Conservation (phyloP, 2,113 vertebrate species). For the Clarias magur region DNA sequence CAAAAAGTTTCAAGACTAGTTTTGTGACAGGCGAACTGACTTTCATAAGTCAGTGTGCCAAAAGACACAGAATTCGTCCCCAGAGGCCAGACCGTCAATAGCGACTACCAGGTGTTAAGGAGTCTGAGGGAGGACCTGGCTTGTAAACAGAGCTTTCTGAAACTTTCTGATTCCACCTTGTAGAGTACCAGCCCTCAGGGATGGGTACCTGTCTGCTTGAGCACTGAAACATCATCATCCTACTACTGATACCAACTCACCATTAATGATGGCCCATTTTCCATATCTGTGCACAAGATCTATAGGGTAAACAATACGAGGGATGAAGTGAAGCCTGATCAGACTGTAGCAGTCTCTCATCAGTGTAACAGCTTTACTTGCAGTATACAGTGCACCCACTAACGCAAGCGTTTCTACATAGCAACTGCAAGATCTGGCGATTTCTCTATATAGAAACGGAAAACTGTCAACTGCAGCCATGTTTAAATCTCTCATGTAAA, state of each 20-base stretch:
- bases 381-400: slow-evolving; percentile 85
- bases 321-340: slow-evolving; percentile 83
- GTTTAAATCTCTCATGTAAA: not conserved
- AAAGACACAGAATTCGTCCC: too few species aligned
- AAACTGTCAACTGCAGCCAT: slow-evolving; percentile 98
- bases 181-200: not conserved
- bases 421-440: slow-evolving; percentile 81
- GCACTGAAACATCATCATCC: not conserved
- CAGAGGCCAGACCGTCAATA: too few species aligned
- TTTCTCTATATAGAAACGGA: slow-evolving; percentile 83
- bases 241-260: slow-evolving; percentile 71
- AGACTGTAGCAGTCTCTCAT: slow-evolving; percentile 76
- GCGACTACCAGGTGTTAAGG: too few species aligned
- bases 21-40: too few species aligned
- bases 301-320: slow-evolving; percentile 69
- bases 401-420: slow-evolving; percentile 86
- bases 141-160: too few species aligned
- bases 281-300: slow-evolving; percentile 83
- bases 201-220: not conserved
- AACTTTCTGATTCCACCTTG: too few species aligned
- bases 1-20: too few species aligned
- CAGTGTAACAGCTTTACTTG: slow-evolving; percentile 74
- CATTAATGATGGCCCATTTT: slow-evolving; percentile 88
- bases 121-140: too few species aligned
- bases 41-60: too few species aligned